Conservation (phyloP, 2,113 vertebrate species). For the human (Homo sapiens) region GRCh38 chr4:1751501-1752000, state of each 20-base stretch:
- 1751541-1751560: background rate
- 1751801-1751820: background rate
- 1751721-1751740: background rate
- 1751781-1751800: accelerated
- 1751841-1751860: background rate
- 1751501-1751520: background rate
- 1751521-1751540: too few relatives aligned
- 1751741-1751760: accelerated
- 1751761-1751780: too few relatives aligned
- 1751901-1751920: accelerated
- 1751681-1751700: background rate
- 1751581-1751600: background rate
- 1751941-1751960: background rate
- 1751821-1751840: background rate
- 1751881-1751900: background rate
- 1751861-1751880: accelerated
- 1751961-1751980: background rate
- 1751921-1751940: background rate
- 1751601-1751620: accelerated
- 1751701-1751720: background rate
- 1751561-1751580: background rate
- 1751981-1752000: background rate
- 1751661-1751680: background rate
- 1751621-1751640: accelerated
- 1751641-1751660: background rate